A percentile compares a stretch with the other conserved stretches of the same genome.
These are phyloP conservation scores for Nudaria mundana DNA, from an alignment of 2,888 invertebrate species.

Conservation along the genomic window DNA sequence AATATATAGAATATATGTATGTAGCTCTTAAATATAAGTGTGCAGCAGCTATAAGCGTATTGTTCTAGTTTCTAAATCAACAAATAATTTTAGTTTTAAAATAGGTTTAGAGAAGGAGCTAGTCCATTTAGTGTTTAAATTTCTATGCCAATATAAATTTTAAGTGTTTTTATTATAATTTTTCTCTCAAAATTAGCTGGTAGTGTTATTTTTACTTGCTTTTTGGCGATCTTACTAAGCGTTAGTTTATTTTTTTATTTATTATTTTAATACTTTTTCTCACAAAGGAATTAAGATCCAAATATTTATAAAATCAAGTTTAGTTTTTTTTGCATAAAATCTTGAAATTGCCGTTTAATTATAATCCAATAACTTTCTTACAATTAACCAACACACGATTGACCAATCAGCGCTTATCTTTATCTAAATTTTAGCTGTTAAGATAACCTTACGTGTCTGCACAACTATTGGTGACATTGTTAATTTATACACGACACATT, in stretches of 20 bases:
- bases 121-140: conserved; percentile 68
- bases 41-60: conserved; percentile 24
- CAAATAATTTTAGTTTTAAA: conserved; percentile 23
- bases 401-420: too few species aligned
- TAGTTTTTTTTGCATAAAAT: too few species aligned
- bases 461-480: too few species aligned
- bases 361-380: too few species aligned
- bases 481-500: too few species aligned
- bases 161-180: conserved; percentile 46
- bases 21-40: neutral
- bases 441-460: too few species aligned
- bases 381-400: too few species aligned
- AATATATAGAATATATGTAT: neutral
- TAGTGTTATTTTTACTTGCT: conserved; percentile 36
- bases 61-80: conserved; percentile 32
- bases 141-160: conserved; percentile 56
- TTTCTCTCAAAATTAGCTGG: conserved; percentile 49
- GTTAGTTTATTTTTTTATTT: conserved; percentile 23
- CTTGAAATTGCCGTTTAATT: too few species aligned
- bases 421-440: too few species aligned
- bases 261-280: conserved; percentile 10
- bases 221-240: conserved; percentile 35
- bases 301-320: too few species aligned
- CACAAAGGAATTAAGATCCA: too few species aligned
- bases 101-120: conserved; percentile 69